Conservation (phyloP, 2,797 vertebrate species). For the Anisognathus igniventris region DNA sequence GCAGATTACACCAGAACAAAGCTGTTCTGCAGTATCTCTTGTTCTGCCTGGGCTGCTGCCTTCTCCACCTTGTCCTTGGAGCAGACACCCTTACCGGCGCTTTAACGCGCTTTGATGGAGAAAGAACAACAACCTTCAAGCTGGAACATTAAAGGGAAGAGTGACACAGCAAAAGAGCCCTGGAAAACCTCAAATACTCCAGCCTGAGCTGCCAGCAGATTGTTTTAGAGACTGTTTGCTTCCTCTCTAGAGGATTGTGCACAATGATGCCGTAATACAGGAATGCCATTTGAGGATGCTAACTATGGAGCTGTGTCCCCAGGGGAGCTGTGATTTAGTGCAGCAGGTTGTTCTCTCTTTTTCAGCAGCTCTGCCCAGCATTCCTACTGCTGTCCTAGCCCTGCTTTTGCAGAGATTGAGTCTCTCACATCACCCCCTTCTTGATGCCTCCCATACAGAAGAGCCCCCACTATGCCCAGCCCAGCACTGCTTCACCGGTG, state of each 20-base stretch:
- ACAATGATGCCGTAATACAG: background rate
- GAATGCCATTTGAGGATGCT: background rate
- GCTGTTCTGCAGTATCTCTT: background rate
- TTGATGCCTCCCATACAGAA: background rate
- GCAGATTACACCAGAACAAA: background rate
- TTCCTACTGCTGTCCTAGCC: background rate
- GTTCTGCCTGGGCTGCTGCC: background rate
- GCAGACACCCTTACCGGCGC: accelerated
- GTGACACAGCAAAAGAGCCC: slow-evolving; percentile 36
- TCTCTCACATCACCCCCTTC: background rate
- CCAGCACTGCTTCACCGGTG: background rate
- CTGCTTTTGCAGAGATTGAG: background rate
- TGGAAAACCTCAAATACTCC: slow-evolving; percentile 21
- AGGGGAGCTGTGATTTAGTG: background rate
- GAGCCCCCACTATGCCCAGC: background rate
- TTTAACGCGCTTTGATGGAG: background rate
- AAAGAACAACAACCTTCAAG: background rate
- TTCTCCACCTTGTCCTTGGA: slow-evolving; percentile 9
- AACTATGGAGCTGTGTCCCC: background rate
- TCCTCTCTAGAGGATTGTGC: background rate
- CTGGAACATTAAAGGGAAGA: background rate
- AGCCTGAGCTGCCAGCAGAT: slow-evolving; percentile 9
- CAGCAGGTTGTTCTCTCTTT: slow-evolving; percentile 9
- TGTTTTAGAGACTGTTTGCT: background rate
- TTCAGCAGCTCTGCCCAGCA: background rate